Evolutionary conservation across 2,797 vertebrate species (phyloP).

Genomic region (Cyclopterus lumpus): DNA sequence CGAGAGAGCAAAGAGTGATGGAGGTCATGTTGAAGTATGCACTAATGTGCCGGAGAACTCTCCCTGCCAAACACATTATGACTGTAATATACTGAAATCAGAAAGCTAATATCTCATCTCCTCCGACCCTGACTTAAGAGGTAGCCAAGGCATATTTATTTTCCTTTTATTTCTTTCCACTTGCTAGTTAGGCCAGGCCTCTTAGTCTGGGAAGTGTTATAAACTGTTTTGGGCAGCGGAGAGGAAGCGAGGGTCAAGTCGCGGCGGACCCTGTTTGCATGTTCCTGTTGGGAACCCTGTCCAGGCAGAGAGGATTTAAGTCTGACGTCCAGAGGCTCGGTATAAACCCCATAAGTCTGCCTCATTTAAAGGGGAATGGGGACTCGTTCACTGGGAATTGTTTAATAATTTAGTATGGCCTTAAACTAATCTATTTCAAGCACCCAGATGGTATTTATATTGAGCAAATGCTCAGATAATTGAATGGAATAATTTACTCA

Average conservation of each 20-base stretch:
- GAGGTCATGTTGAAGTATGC: conserved; percentile 51
- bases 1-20: conserved; percentile 33
- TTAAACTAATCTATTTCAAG: conserved; percentile 86
- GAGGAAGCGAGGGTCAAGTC: conserved; percentile 60
- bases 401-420: conserved; percentile 84
- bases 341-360: conserved; percentile 76
- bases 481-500: conserved; percentile 85
- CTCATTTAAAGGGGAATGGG: conserved; percentile 81
- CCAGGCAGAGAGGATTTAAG: conserved; percentile 56
- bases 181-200: conserved; percentile 38
- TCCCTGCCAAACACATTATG: conserved; percentile 54
- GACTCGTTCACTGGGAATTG: conserved; percentile 81
- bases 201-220: conserved; percentile 55
- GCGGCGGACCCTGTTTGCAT: conserved; percentile 44
- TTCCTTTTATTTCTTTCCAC: conserved; percentile 1
- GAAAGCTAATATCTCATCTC: conserved; percentile 33
- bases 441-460: conserved; percentile 85
- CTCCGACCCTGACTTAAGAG: conserved; percentile 13
- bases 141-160: neutral
- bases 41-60: conserved; percentile 32
- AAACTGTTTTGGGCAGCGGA: conserved; percentile 54
- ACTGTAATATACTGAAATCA: conserved; percentile 28
- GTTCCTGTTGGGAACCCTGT: conserved; percentile 59
- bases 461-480: conserved; percentile 83
- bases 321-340: conserved; percentile 58